Percentiles rank a stretch among this genome's conserved stretches.
Evolutionary conservation across 2,888 invertebrate genomes (phyloP).

Genomic region (Diogma glabrata): DNA sequence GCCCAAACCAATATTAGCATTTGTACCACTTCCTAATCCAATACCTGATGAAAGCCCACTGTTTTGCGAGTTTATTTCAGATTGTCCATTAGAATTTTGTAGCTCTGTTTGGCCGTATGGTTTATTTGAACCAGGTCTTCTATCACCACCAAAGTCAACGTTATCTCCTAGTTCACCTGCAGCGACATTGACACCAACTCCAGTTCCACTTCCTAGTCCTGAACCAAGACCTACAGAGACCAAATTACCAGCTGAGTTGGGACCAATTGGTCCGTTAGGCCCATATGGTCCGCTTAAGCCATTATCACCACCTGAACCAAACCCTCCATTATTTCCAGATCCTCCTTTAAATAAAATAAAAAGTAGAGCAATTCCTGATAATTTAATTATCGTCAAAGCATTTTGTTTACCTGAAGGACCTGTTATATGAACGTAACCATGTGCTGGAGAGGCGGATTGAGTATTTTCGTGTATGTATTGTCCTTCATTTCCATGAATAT

Average conservation of each 20-base stretch:
- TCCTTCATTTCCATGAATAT: neutral
- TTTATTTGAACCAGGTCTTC: neutral
- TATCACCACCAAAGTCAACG: too few relatives aligned
- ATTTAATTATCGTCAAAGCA: neutral
- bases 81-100: too few relatives aligned
- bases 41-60: neutral
- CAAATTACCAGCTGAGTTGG: too few relatives aligned
- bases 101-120: too few relatives aligned
- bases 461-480: conserved; percentile 12
- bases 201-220: neutral
- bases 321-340: neutral
- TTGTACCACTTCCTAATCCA: neutral
- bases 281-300: conserved; percentile 21
- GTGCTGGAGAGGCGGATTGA: neutral
- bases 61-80: too few relatives aligned
- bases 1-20: neutral
- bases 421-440: neutral
- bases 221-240: too few relatives aligned
- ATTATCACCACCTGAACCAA: conserved; percentile 13
- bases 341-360: neutral
- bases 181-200: too few relatives aligned
- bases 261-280: conserved; percentile 17
- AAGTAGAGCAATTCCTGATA: too few relatives aligned
- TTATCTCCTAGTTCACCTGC: too few relatives aligned
- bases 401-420: conserved; percentile 6